Evolutionary conservation across 1,140 invertebrate species (phyloP), one percentile per base, ranked within the genome.

Genomic region (Nephotettix cincticeps): DNA sequence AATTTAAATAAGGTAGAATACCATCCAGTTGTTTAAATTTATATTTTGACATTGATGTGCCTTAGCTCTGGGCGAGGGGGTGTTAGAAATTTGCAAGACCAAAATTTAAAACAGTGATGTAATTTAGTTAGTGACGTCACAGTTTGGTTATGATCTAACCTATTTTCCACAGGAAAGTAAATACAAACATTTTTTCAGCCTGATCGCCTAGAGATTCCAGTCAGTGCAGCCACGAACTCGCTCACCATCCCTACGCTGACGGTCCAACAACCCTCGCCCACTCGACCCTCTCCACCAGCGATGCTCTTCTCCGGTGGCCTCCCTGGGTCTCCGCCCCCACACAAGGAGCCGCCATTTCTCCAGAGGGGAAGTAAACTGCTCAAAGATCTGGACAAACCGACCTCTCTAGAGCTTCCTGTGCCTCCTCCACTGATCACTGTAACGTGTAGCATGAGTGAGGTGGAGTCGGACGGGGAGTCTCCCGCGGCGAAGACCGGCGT

Each of bases 341-440:
- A 85, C 40, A 64, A 64, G 36, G 43, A 68, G 28, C 61, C 54
- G n/a, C 56, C 51, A 17, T 47, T 68, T 58, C 58, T 58, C 17
- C 51, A 73, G 17, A 36, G 63, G 17, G 54, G 56, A 64, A 61
- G 56, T 23, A 69, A 69, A 21, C 70, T 83, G 58, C 77, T 84
- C 19, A 84, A 86, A 76, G 83, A 86, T 71, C 79, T 84, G 63
- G 86, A 87, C 66, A 87, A 87, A 73, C 84, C 85, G 1, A 83
- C 84, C 14, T 89, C 89, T 45, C 77, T 91, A 68, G 89, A 91
- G 76, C 77, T 90, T 74, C 84, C 88, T 71, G 82, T 80, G 74
- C 85, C 86, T 9, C 89, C 89, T 1, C 90, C 90, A 1, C 82
- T 89, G 65, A 92, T 92, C 66, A 91, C 90, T 2, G 87, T 92